Evolutionary conservation across 2,888 invertebrate species (phyloP), one percentile per base, ranked within the genome.

Genomic region (Entomobrya proxima): DNA sequence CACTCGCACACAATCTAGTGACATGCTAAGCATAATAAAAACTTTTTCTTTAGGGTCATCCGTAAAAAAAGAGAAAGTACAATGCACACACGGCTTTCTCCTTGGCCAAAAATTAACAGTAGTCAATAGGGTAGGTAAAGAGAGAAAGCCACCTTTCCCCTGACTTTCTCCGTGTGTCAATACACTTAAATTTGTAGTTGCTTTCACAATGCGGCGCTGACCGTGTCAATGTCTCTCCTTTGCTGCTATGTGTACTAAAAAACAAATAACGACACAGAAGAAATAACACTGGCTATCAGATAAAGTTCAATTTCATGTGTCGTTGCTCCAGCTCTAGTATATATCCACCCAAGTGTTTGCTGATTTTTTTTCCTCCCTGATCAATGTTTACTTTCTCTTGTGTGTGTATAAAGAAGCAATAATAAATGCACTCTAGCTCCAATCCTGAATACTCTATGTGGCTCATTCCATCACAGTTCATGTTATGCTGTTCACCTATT

Each of bases 261-360:
- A 37, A 64, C 37, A 32, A 64, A 64, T 6, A 61, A 11, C 11
- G 24, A 13, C 18, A 47, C 52, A 18, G 52, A n/a, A 55, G 32
- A 64, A 64, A 30, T 18, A 37, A 4, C 27, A 67, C 47, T 78
- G 18, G 37, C 50, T 37, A 69, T 79, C 79, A 79, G 69, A 79
- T 79, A 79, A 67, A 79, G 52, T 69, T 79, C 55, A 81, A 74
- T 81, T 81, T 81, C 58, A 47, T 61, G 81, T 58, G 61, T 81
- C 74, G 72, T 64, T 75, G 75, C 82, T n/a, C 74, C 30, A 50
- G 9, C 1, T 11, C 44, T 15, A 44, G 15, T 44, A 44, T 44
- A 15, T 44, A 44, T 15, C 15, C 44, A 15, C 15, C 44, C 44
- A 44, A 44, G 15, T 44, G 15, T 15, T 44, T 15, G 44, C 44